Conservation (phyloP, 2,888 invertebrate species). For the Brachylomia viminalis region DNA sequence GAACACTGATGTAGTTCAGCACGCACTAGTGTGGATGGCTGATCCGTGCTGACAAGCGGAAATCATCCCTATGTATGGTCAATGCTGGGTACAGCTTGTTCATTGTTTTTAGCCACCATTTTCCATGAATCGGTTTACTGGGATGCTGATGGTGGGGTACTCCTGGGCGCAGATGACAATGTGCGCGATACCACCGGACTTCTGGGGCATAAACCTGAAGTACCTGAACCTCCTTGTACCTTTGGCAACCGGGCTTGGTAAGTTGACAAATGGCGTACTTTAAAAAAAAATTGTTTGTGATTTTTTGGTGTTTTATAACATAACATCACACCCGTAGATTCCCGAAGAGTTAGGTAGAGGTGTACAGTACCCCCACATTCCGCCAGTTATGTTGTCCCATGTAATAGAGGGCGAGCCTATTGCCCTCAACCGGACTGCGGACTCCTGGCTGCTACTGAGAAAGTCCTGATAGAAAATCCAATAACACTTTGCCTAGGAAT, state of each 20-base stretch:
- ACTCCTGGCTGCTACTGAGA: background rate
- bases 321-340: background rate
- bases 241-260: conserved; percentile 93
- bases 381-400: background rate
- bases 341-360: too few relatives aligned
- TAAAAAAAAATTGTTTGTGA: too few relatives aligned
- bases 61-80: background rate
- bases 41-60: background rate
- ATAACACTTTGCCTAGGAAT: background rate
- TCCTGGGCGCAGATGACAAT: conserved; percentile 94
- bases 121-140: conserved; percentile 94
- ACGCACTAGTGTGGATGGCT: background rate
- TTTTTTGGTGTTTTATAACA: background rate
- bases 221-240: conserved; percentile 94
- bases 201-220: conserved; percentile 93
- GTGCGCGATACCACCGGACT: conserved; percentile 94
- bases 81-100: conserved; percentile 18
- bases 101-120: conserved; percentile 93
- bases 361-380: background rate
- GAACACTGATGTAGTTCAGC: conserved; percentile 1
- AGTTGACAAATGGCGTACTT: conserved; percentile 64
- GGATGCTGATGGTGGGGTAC: conserved; percentile 94
- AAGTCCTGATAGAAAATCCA: background rate
- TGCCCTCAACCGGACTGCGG: background rate
- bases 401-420: background rate